Conservation (phyloP, 2,888 invertebrate genomes). For the Ellobium chinense region DNA sequence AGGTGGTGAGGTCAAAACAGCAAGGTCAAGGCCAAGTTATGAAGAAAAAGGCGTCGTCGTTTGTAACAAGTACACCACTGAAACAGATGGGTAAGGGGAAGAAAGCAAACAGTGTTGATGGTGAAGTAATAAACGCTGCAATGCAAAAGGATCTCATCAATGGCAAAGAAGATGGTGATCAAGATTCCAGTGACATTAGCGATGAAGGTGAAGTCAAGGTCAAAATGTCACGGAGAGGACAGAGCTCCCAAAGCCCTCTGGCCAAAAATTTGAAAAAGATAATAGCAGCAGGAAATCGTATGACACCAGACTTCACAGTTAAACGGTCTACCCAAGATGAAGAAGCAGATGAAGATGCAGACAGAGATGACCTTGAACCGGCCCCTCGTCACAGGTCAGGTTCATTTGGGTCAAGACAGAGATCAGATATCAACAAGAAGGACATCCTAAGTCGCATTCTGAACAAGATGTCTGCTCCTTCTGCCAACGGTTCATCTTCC, state of each 20-base stretch:
- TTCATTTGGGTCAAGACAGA: neutral
- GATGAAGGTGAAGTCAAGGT: neutral
- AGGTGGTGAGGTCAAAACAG: neutral
- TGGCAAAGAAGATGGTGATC: neutral
- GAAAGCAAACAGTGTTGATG: neutral
- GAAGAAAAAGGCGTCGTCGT: neutral
- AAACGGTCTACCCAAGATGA: neutral
- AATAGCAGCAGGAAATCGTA: neutral
- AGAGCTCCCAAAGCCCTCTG: neutral
- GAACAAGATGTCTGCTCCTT: neutral
- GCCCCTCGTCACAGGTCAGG: neutral
- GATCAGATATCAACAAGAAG: neutral
- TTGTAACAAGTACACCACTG: constrained; percentile 35
- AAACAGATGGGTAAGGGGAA: neutral
- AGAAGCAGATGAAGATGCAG: neutral
- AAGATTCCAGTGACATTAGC: neutral
- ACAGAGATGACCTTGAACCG: neutral
- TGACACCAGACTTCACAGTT: neutral
- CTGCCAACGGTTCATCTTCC: neutral
- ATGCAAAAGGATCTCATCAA: neutral
- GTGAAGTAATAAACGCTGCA: neutral
- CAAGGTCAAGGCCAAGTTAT: neutral
- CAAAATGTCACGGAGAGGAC: neutral
- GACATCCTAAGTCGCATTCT: neutral
- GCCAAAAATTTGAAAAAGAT: neutral